Percentiles rank a stretch among this genome's conserved stretches.
These are phyloP conservation scores for Colius striatus DNA, from an alignment of 2,113 vertebrate species.

Conservation along the genomic window DNA sequence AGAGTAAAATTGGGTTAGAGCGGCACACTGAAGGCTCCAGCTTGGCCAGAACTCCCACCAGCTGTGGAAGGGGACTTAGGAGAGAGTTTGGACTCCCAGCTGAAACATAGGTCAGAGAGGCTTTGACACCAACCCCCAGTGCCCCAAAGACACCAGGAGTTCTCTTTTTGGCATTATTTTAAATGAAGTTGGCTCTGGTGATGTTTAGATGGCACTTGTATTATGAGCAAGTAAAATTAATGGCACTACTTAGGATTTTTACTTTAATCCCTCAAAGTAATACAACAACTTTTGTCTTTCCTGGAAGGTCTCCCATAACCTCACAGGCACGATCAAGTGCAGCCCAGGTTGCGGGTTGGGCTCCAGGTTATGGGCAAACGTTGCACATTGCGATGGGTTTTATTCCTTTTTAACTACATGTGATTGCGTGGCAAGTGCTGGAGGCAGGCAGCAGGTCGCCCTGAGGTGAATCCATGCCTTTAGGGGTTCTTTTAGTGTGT, in stretches of 20 bases:
- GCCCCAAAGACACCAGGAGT: too few species aligned
- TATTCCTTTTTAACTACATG: not conserved
- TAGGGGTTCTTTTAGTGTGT: too few species aligned
- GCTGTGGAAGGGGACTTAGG: too few species aligned
- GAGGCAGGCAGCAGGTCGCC: not conserved
- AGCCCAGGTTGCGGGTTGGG: not conserved
- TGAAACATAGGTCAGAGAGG: rapidly evolving
- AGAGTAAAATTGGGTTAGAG: too few species aligned
- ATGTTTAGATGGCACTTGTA: not conserved
- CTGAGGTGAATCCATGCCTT: not conserved
- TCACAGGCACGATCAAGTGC: not conserved
- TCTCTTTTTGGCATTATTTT: not conserved
- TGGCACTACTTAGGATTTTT: not conserved
- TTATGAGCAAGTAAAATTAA: too few species aligned
- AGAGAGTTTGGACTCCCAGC: not conserved
- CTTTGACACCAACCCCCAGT: not conserved
- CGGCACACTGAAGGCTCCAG: too few species aligned
- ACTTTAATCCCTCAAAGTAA: not conserved
- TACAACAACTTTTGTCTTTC: not conserved
- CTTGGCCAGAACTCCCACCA: not conserved
- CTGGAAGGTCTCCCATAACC: not conserved
- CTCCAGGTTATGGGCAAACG: too few species aligned
- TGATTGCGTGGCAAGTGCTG: not conserved
- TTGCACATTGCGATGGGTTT: not conserved
- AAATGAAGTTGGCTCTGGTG: not conserved